phyloP scores from a whole-genome alignment of 2,113 vertebrate species.

The Ophiodon elongatus region DNA sequence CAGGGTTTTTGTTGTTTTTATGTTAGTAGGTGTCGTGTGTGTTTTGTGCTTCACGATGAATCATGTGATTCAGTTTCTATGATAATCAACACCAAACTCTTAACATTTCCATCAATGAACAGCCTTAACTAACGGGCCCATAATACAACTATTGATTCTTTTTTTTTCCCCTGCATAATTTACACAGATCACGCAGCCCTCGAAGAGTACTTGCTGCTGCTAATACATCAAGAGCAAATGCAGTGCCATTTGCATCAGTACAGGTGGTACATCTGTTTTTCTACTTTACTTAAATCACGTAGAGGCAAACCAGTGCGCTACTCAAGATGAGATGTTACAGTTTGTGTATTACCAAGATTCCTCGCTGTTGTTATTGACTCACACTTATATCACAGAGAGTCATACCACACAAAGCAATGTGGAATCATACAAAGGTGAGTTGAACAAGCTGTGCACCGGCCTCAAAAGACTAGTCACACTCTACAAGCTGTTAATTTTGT shows the following conservation, averaged over 20 bases:
- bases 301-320: background rate
- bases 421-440: conserved; percentile 36
- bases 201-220: conserved; percentile 23
- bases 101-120: background rate
- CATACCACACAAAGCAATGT: conserved; percentile 27
- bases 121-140: conserved; percentile 34
- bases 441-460: conserved; percentile 45
- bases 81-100: conserved; percentile 17
- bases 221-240: conserved; percentile 35
- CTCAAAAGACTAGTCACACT: conserved; percentile 40
- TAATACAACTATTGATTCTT: conserved; percentile 39
- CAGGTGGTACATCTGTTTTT: conserved; percentile 45
- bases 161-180: conserved; percentile 14
- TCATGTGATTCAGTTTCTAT: conserved; percentile 13
- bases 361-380: conserved; percentile 53
- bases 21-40: conserved; percentile 44
- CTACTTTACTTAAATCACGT: conserved; percentile 18
- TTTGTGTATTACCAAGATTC: conserved; percentile 26
- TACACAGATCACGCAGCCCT: conserved; percentile 15
- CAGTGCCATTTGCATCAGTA: conserved; percentile 15
- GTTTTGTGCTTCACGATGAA: background rate
- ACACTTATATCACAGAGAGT: conserved; percentile 59
- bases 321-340: conserved; percentile 7
- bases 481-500: conserved; percentile 37
- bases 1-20: conserved; percentile 49